A percentile compares a stretch with the other conserved stretches of the same genome.
phyloP scores from a whole-genome alignment of 2,797 vertebrate genomes.

The Anabacerthia variegaticeps region DNA sequence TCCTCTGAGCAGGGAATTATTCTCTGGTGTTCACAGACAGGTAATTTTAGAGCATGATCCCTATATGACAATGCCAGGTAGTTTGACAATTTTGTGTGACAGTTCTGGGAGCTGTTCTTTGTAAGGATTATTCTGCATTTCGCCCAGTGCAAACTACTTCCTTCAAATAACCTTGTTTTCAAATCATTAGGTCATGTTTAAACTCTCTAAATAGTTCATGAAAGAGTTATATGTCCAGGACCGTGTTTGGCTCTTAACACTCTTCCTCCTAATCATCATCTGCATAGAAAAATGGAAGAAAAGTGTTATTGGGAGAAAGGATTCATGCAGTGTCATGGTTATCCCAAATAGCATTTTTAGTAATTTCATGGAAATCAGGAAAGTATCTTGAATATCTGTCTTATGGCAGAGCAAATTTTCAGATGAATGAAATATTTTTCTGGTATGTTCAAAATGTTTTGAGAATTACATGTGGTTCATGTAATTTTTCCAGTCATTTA shows the following conservation, averaged over 20 bases:
- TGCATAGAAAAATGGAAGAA: neutral
- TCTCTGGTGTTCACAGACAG: neutral
- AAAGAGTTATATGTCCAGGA: neutral
- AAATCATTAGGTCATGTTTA: neutral
- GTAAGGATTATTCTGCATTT: neutral
- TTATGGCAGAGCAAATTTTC: neutral
- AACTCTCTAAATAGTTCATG: neutral
- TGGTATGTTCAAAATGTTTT: neutral
- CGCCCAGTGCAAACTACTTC: neutral
- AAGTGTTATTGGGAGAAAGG: neutral
- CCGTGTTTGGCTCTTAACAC: neutral
- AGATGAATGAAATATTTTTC: neutral
- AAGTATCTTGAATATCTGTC: neutral
- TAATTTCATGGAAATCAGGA: neutral
- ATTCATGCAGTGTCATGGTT: neutral
- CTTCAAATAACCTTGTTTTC: neutral
- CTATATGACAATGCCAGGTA: neutral
- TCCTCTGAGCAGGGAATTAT: neutral
- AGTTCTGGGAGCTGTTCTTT: neutral
- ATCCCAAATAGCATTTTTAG: neutral
- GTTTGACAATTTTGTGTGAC: neutral
- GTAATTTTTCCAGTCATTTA: neutral
- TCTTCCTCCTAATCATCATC: neutral
- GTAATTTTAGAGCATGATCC: neutral
- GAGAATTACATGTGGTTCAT: neutral